Base-by-base conservation (phyloP, 2,888 invertebrate genomes). In the Aporophyla lueneburgensis region DNA sequence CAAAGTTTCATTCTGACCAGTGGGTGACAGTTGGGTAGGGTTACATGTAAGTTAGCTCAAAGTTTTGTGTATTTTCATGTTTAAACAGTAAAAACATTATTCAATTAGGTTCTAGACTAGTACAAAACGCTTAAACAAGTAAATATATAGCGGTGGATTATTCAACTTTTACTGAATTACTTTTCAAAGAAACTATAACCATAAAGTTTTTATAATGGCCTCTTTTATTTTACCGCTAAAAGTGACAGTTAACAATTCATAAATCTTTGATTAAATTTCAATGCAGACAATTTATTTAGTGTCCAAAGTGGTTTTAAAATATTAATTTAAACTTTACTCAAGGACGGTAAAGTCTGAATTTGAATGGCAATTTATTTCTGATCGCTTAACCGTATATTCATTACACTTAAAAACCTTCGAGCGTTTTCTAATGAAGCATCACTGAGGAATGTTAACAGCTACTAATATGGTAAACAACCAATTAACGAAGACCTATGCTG, bases 401-500 rank as follows among this genome's bases (percentile, higher is more conserved):
- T 92, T 91, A 89, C 86, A 83, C 89, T 92, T 88, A 89, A 92
- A 92, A 88, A 91, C 90, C 93, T 91, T 82, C 83, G 76, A 89
- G 91, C 88, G 83, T 83, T 91, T 90, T 91, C 90, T 92, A 93
- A 93, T 92, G 92, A 92, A 93, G 90, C 90, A 87, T 91, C 89
- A 89, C 88, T 89, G 84, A 88, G 89, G 89, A 92, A 92, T 92
- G 89, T 91, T 91, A 91, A 91, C 90, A 90, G 89, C 91, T 90
- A 91, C 90, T 93, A 92, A 91, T 91, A 84, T 87, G 78, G 74
- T 86, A 76, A 86, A 82, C 62, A 81, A 83, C 92, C 89, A 91
- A 58, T 81, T 71, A 83, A 86, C 54, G 12, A 58, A 82, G 90
- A 88, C 71, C 68, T 68, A n/a, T n/a, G 16, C 76, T 66, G 43